Base-by-base conservation (phyloP, 2,888 invertebrate species). In the Troglohyphantes excavatus region DNA sequence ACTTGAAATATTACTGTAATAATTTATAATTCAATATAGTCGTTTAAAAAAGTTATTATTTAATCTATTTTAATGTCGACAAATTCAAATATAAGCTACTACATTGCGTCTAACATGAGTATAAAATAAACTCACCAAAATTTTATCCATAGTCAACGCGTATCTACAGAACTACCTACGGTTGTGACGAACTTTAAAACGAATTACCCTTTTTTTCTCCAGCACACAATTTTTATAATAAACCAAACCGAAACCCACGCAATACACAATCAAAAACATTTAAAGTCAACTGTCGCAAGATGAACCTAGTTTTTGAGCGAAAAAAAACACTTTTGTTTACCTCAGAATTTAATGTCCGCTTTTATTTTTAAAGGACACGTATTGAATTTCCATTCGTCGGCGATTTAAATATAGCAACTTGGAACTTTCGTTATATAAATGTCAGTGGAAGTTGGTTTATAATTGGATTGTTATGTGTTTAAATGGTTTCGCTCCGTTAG, bases 111-210 rank as follows among this genome's bases (percentile, higher is more conserved):
- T n/a, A n/a, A n/a, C n/a, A n/a, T n/a, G n/a, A n/a, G n/a, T n/a
- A n/a, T n/a, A 43, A 72, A 43, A n/a, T 23, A 21, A 43, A 73
- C 73, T 73, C 59, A 73, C 73, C 73, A 26, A 26, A 53, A 53
- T 33, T 73, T 73, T 73, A 27, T 73, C n/a, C 73, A 73, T 73
- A 0, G 19, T 72, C 2, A 43, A 13, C 9, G 26, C 11, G 23
- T 26, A 26, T 65, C 26, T 27, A 13, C 21, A 23, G 17, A 19
- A 17, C 26, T n/a, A n/a, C n/a, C n/a, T n/a, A n/a, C n/a, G n/a
- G n/a, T n/a, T 23, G 21, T 53, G 53, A n/a, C 53, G 17, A 65
- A 17, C 17, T 65, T 23, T 19, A 27, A 26, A 65, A 27, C 13
- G 9, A 65, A 53, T 9, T 19, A 17, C 11, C 3, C 26, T 23